Percentiles rank a stretch among this genome's conserved stretches.
phyloP scores from a whole-genome alignment of 2,113 vertebrate genomes.

The Tringa solitaria region DNA sequence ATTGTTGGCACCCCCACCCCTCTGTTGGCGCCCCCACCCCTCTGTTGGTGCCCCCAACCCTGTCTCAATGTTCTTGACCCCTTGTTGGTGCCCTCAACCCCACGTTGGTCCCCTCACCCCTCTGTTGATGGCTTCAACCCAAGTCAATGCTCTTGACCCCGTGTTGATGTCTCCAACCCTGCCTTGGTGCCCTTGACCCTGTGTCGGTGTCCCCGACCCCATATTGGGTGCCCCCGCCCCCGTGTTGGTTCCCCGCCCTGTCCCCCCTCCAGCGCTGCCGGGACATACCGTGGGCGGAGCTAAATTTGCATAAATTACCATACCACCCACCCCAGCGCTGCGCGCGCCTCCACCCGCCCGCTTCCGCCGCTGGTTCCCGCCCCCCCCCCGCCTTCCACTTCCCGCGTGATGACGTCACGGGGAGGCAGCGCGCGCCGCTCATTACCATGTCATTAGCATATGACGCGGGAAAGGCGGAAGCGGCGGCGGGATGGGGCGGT shows the following conservation, averaged over 20 bases:
- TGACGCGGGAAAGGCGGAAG: background rate
- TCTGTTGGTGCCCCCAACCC: background rate
- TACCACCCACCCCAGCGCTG: background rate
- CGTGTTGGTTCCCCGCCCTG: background rate
- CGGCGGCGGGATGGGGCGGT: background rate
- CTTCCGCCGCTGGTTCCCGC: background rate
- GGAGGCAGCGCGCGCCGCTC: background rate
- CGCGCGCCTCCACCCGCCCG: too few relatives aligned
- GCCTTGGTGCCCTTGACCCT: too few relatives aligned
- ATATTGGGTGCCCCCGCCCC: too few relatives aligned
- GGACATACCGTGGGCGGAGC: fast-evolving
- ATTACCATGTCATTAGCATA: background rate
- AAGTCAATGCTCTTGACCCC: too few relatives aligned
- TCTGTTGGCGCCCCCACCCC: too few relatives aligned
- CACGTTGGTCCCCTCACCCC: too few relatives aligned
- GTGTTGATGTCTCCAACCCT: too few relatives aligned
- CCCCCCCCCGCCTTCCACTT: background rate
- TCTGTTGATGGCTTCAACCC: too few relatives aligned
- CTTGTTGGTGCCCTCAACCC: too few relatives aligned
- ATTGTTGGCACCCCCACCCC: too few relatives aligned
- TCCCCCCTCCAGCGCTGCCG: background rate
- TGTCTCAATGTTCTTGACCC: background rate
- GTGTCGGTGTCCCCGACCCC: too few relatives aligned
- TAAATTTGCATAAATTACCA: background rate
- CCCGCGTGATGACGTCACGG: background rate